These are phyloP conservation scores for Microplitis demolitor DNA, from an alignment of 1,140 invertebrate species.

Conservation along the genomic window DNA sequence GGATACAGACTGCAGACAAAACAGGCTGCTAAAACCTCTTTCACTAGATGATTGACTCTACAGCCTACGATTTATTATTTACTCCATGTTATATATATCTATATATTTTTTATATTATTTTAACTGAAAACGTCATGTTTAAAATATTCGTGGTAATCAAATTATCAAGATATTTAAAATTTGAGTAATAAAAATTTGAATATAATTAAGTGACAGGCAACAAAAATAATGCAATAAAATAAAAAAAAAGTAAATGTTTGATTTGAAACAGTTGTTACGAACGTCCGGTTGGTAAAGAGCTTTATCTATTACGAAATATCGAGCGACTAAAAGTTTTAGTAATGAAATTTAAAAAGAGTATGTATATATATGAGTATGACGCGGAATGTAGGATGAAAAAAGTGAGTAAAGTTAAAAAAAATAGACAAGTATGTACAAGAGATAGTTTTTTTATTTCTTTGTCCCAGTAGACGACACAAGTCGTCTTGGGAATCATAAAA, in stretches of 20 bases:
- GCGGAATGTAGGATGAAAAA: neutral
- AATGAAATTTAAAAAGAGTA: neutral
- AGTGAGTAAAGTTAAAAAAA: neutral
- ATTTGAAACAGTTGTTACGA: conserved; percentile 8
- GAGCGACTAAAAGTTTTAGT: neutral
- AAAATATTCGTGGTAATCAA: too few relatives aligned
- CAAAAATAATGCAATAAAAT: neutral
- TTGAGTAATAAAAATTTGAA: neutral
- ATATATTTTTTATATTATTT: neutral
- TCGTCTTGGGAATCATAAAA: conserved; percentile 14
- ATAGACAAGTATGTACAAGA: neutral
- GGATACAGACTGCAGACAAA: too few relatives aligned
- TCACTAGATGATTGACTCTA: neutral
- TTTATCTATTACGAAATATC: conserved; percentile 9
- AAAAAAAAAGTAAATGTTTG: neutral
- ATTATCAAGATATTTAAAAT: neutral
- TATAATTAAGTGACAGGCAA: neutral
- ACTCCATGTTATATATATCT: neutral
- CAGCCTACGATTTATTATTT: neutral
- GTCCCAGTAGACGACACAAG: neutral
- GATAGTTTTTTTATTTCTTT: neutral
- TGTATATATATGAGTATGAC: neutral
- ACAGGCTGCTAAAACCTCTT: neutral
- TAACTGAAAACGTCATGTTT: too few relatives aligned
- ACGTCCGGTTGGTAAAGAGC: conserved; percentile 18